A percentile compares a stretch with the other conserved stretches of the same genome.
Conservation (phyloP, 2,888 invertebrate genomes). For the Busseola fusca region DNA sequence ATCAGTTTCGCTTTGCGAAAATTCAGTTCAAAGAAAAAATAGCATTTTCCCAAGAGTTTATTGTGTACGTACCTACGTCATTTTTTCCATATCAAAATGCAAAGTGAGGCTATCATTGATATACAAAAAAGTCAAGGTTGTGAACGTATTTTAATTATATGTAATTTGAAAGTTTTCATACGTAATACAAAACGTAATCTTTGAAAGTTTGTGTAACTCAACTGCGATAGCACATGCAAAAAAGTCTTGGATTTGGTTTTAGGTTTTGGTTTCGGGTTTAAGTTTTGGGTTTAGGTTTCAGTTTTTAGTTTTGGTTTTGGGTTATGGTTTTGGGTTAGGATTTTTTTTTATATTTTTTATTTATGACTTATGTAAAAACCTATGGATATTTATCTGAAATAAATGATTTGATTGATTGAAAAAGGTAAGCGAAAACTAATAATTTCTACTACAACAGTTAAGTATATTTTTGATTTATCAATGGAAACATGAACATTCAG, state of each 20-base stretch:
- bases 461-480: constrained; percentile 9
- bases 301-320: too few species aligned
- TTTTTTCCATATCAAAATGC: background rate
- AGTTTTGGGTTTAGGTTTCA: too few species aligned
- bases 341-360: too few species aligned
- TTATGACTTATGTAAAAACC: too few species aligned
- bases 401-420: too few species aligned
- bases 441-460: constrained; percentile 4
- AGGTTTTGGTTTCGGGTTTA: too few species aligned
- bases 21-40: too few species aligned
- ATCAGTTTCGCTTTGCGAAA: constrained; percentile 3
- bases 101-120: background rate
- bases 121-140: too few species aligned
- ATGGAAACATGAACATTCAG: background rate
- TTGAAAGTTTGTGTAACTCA: background rate
- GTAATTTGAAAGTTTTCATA: background rate
- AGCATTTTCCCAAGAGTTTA: background rate
- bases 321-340: too few species aligned
- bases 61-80: background rate
- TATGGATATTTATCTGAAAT: too few species aligned
- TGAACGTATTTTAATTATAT: background rate
- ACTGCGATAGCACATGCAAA: background rate
- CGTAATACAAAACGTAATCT: background rate
- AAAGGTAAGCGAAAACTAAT: background rate
- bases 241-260: too few species aligned